Conservation (phyloP, 2,797 vertebrate species). For the Threskiornis aethiopicus region DNA sequence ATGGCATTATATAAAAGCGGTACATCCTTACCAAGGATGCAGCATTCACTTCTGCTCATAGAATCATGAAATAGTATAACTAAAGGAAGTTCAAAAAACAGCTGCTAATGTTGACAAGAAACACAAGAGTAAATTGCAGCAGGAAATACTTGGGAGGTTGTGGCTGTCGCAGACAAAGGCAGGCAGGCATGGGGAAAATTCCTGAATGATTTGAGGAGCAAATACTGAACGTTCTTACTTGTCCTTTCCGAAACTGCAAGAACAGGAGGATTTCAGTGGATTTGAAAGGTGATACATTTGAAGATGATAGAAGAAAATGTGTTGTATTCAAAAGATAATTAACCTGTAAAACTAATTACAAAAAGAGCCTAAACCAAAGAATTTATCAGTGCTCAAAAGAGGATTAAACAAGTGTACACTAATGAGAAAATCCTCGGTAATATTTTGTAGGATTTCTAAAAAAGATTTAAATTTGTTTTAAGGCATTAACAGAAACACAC, state of each 20-base stretch:
- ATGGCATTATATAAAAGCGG: constrained; percentile 19
- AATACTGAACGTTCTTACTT: background rate
- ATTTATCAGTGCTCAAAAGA: constrained; percentile 35
- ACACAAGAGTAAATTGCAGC: background rate
- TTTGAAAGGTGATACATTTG: constrained; percentile 20
- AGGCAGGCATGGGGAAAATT: background rate
- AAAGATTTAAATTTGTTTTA: constrained; percentile 3
- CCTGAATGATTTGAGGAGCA: background rate
- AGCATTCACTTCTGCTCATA: background rate
- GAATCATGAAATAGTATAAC: background rate
- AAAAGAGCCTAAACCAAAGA: constrained; percentile 23
- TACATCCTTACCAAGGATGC: constrained; percentile 8
- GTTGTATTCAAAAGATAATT: constrained; percentile 42
- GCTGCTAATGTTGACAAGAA: constrained; percentile 32
- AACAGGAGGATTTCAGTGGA: background rate
- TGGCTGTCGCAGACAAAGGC: background rate
- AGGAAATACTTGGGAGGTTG: constrained; percentile 3
- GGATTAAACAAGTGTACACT: constrained; percentile 10
- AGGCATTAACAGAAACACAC: background rate
- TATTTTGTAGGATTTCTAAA: constrained; percentile 3
- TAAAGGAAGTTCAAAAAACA: constrained; percentile 18
- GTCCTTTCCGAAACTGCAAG: background rate
- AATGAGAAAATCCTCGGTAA: constrained; percentile 34
- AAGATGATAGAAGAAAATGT: background rate
- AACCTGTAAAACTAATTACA: constrained; percentile 48